Percentiles rank a stretch among this genome's conserved stretches.
phyloP scores from a whole-genome alignment of 2,113 vertebrate genomes.

The Cheirogaleus medius region DNA sequence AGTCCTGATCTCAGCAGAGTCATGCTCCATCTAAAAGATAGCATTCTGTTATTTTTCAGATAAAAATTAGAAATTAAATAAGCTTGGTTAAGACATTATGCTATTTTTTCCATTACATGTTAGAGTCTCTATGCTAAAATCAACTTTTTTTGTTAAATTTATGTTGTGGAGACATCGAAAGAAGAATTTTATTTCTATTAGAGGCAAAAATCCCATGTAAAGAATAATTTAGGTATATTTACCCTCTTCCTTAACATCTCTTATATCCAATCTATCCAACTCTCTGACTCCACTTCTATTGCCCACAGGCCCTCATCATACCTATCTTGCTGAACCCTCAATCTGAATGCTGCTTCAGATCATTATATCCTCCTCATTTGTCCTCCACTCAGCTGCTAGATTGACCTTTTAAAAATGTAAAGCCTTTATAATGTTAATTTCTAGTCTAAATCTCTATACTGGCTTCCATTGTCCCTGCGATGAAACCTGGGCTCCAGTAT shows the following conservation, averaged over 20 bases:
- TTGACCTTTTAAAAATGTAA: neutral
- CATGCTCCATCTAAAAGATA: neutral
- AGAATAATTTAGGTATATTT: neutral
- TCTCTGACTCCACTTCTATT: neutral
- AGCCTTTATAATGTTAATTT: neutral
- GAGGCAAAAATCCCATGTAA: neutral
- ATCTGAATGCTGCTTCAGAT: neutral
- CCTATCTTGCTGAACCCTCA: neutral
- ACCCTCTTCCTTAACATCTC: neutral
- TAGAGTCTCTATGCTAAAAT: neutral
- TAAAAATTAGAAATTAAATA: conserved; percentile 3
- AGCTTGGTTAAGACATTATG: neutral
- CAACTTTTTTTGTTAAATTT: conserved; percentile 13
- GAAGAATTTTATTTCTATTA: conserved; percentile 6
- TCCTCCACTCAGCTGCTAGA: neutral
- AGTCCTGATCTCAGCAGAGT: neutral
- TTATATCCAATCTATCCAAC: neutral
- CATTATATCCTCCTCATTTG: neutral
- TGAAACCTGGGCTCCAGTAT: neutral
- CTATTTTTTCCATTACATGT: neutral
- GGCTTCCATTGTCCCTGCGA: neutral
- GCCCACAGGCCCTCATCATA: neutral
- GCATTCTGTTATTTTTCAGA: conserved; percentile 8
- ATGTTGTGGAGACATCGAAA: neutral
- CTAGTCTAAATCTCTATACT: neutral